A percentile compares a stretch with the other conserved stretches of the same genome.
Conservation (phyloP, 2,113 vertebrate species). For the Syrmaticus mikado region DNA sequence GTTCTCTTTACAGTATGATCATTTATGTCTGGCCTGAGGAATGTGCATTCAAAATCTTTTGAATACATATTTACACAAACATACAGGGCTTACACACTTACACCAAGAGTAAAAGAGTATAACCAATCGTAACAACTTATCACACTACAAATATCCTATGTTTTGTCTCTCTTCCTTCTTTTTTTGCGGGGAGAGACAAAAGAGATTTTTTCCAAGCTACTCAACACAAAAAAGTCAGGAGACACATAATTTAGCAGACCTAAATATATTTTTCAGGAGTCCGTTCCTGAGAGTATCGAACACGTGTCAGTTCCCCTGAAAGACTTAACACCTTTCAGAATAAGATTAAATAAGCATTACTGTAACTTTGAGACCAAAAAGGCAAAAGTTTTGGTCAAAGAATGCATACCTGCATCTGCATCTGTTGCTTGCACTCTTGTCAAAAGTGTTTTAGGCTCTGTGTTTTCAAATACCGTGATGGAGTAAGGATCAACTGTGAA, state of each 20-base stretch:
- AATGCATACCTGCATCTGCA: conserved; percentile 83
- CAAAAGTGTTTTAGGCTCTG: conserved; percentile 87
- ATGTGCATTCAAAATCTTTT: neutral
- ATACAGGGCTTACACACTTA: neutral
- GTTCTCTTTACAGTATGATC: neutral
- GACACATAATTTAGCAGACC: neutral
- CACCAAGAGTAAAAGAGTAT: neutral
- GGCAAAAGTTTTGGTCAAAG: neutral
- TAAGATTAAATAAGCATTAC: neutral
- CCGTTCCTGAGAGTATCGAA: neutral
- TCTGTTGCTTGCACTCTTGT: conserved; percentile 91
- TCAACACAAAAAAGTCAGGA: neutral
- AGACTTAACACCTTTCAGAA: neutral
- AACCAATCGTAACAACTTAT: neutral
- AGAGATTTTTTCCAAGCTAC: neutral
- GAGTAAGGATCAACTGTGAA: conserved; percentile 88
- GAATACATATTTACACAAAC: neutral
- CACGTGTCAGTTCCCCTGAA: neutral
- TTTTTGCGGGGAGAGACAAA: neutral
- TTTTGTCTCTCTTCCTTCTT: neutral
- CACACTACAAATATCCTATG: neutral
- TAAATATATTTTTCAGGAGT: conserved; percentile 4
- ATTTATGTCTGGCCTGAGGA: neutral
- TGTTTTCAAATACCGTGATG: conserved; percentile 95
- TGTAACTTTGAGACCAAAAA: neutral